Base-by-base conservation (phyloP, 64 coral and sea anemone species). In the Stichodactyla mertensii region DNA sequence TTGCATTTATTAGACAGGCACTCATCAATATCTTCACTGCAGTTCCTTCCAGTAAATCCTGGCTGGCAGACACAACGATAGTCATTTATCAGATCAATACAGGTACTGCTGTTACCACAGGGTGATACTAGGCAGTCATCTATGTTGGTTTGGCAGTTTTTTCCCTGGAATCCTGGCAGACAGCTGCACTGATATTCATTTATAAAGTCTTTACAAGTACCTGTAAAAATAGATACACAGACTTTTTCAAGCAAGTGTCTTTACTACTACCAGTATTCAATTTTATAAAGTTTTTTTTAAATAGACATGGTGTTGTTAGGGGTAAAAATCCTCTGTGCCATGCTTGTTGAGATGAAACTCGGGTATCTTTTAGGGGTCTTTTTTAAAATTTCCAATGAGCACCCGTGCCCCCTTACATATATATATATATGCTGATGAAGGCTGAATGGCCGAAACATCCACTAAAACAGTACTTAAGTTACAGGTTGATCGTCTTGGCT, bases 161-260 rank as follows among this genome's bases (percentile, higher is more conserved):
- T 64, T 22, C 93, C 93, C 66, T 87, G 23, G 77, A 87, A 95
- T 54, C 93, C 93, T 22, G 59, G 78, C 27, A 77, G 24, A 87
- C 93, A 95, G n/a, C 86, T 36, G 18, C 93, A 95, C 7, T 31
- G 77, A 55, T 92, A 95, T 12, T 92, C 78, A 82, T 89, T 86
- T 2, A 92, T 82, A 64, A 89, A 79, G 10, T 95, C 90, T 55
- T 86, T 80, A 88, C 93, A 95, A 13, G 93, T 89, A 62, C 89
- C 93, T 95, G 54, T 13, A 36, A 83, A 22, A 23, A 86, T 61
- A 16, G 59, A 45, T 77, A 31, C 18, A 28, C 22, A 52, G 6
- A 23, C 62, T 45, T 45, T 2, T 45, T 45, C 36, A 45, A 45
- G 36, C 36, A 2, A 45, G 3, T 45, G 3, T 45, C 36, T 45